Evolutionary conservation across 30 jellyfish, hydroid and myxozoan species (phyloP), one percentile per base, ranked within the genome.

Genomic region (Aurelia sp.): DNA sequence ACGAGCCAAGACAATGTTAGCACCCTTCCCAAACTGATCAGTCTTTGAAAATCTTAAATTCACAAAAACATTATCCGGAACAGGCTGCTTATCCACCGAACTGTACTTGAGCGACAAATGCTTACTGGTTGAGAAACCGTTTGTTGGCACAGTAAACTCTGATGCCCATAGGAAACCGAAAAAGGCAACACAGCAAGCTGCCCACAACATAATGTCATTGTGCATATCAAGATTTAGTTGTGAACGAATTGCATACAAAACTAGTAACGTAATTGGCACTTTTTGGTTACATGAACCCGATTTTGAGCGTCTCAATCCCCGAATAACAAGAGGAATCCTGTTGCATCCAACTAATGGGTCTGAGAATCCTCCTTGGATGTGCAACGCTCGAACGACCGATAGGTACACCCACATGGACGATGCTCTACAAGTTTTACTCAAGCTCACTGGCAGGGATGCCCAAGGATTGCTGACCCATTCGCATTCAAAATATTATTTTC

Each of bases 121-220:
- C 30, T 59, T 33, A 5, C 9, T 48, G 18, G 48, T 17, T 22
- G 31, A 40, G 27, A 17, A 50, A 8, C 71, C 85, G 21, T 20
- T 10, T 7, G 85, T 58, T 21, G 85, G 85, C 5, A 52, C 52
- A 21, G 70, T 74, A 52, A 74, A 44, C 22, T 74, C 72, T 27
- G 72, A 20, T 12, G 72, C 85, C 20, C 85, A 41, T 33, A 74
- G 35, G 53, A 74, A 74, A 12, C 78, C 88, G n/a, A 77, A 77
- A 60, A 58, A 77, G 52, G 88, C 88, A n/a, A 59, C 30, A 59
- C 51, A 18, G 78, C 78, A 77, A 13, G 88, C 88, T 16, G 88
- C 88, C 88, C 88, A 77, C 18, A 77, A 27, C 88, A 60, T 77
- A 2, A 58, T 15, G 63, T 77, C 78, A 59, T 77, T 60, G 63